Conservation (phyloP, 1,140 invertebrate species). For the Drosophila suzukii region DNA sequence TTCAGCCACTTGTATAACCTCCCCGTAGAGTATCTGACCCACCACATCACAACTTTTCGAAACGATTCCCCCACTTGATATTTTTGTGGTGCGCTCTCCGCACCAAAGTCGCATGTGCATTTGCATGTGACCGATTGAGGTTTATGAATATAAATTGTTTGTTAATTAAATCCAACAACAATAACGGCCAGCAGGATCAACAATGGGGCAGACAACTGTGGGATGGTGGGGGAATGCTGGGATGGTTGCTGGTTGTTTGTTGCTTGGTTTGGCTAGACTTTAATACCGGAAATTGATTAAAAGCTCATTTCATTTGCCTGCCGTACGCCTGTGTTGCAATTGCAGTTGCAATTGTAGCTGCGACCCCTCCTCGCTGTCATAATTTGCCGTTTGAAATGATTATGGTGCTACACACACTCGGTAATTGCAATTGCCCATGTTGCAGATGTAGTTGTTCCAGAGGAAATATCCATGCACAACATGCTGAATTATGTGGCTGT, state of each 20-base stretch:
- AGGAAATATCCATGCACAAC: slow-evolving; percentile 50
- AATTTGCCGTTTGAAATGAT: slow-evolving; percentile 81
- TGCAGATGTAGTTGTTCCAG: slow-evolving; percentile 35
- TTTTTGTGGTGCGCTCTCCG: slow-evolving; percentile 33
- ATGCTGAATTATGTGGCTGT: slow-evolving; percentile 10
- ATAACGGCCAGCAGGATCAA: slow-evolving; percentile 37
- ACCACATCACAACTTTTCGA: neutral
- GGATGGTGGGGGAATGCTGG: slow-evolving; percentile 37
- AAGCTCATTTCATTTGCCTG: slow-evolving; percentile 77
- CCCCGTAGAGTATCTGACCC: neutral
- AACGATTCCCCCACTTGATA: slow-evolving; percentile 18
- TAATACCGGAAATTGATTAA: slow-evolving; percentile 83
- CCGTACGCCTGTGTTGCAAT: slow-evolving; percentile 26
- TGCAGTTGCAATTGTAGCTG: slow-evolving; percentile 21
- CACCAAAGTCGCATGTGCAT: slow-evolving; percentile 58
- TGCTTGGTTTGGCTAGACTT: slow-evolving; percentile 59
- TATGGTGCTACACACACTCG: slow-evolving; percentile 50
- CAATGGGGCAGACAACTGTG: slow-evolving; percentile 45
- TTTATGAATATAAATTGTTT: slow-evolving; percentile 83
- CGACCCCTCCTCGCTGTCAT: slow-evolving; percentile 56
- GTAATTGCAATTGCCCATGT: slow-evolving; percentile 40
- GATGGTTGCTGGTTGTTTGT: slow-evolving; percentile 22
- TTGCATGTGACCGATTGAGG: slow-evolving; percentile 81
- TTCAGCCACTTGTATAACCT: neutral
- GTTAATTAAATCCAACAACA: slow-evolving; percentile 81